Base-by-base conservation (phyloP, 2,888 invertebrate species). In the Platypus cylindrus region DNA sequence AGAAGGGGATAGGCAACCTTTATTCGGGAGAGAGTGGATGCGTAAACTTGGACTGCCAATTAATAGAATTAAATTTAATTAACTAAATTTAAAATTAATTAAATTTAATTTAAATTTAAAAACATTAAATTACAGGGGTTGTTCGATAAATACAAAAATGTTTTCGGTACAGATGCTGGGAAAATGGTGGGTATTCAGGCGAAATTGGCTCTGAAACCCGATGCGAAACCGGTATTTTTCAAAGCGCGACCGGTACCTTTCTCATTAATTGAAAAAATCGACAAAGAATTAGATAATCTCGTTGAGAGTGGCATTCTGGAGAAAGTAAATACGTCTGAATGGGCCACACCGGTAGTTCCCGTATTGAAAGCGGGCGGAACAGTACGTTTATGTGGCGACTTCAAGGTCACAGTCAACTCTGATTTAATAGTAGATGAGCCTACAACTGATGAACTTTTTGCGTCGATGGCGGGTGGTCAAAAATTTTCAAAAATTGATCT, bases 221-320 rank as follows among this genome's bases (percentile, higher is more conserved):
- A n/a, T n/a, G n/a, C n/a, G n/a, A n/a, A n/a, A n/a, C n/a, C n/a
- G n/a, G n/a, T n/a, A 27, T 44, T 39, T 37, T 41, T 17, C 14
- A 41, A 41, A 24, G 18, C 39, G 1, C 14, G 44, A 30, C 37
- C 43, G 9, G 39, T 37, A 25, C 37, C 41, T 14, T 41, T 44
- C 30, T 39, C 44, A 12, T 17, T 42, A 20, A 40, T 42, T 36
- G 23, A 27, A 14, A 36, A 42, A 38, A 42, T 44, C 16, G 44
- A 43, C 25, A 14, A 13, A 14, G 43, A 40, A 29, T 17, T 42
- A 11, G 26, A 36, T 11, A 28, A 30, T 20, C 26, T 40, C 17
- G 36, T 37, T n/a, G 15, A 40, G 18, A 36, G 25, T 29, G 24
- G 28, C 3, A 29, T 35, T 22, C 36, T 38, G 13, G 14, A 30